phyloP scores from a whole-genome alignment of 2,888 invertebrate species.

The Rambutsinella grinnellia region DNA sequence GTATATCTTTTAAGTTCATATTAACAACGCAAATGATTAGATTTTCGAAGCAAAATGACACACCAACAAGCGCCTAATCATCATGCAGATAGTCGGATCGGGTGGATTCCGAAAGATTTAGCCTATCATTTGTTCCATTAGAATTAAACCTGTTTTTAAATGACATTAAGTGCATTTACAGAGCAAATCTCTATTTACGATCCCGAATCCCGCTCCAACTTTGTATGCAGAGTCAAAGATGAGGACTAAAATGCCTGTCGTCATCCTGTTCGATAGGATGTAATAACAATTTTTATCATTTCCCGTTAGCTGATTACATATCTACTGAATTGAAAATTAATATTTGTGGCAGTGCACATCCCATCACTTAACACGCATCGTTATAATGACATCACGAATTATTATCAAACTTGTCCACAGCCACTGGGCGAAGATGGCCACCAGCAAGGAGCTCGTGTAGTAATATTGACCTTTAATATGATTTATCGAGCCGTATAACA shows the following conservation, averaged over 20 bases:
- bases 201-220: background rate
- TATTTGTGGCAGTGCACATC: background rate
- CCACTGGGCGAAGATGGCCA: background rate
- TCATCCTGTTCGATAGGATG: background rate
- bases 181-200: background rate
- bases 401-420: background rate
- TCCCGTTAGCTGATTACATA: background rate
- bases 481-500: background rate
- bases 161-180: background rate
- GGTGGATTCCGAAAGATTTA: background rate
- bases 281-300: background rate
- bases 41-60: background rate
- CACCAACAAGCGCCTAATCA: slow-evolving; percentile 3
- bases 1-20: no score
- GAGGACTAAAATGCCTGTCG: background rate
- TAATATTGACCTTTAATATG: background rate
- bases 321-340: background rate
- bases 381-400: background rate
- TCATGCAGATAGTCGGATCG: background rate
- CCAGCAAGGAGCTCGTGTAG: background rate
- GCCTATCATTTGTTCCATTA: slow-evolving; percentile 11
- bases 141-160: background rate
- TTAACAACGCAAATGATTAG: slow-evolving; percentile 7
- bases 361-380: background rate
- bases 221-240: background rate